Evolutionary conservation across 2,888 invertebrate genomes (phyloP).

Genomic region (Acholoe squamosa): DNA sequence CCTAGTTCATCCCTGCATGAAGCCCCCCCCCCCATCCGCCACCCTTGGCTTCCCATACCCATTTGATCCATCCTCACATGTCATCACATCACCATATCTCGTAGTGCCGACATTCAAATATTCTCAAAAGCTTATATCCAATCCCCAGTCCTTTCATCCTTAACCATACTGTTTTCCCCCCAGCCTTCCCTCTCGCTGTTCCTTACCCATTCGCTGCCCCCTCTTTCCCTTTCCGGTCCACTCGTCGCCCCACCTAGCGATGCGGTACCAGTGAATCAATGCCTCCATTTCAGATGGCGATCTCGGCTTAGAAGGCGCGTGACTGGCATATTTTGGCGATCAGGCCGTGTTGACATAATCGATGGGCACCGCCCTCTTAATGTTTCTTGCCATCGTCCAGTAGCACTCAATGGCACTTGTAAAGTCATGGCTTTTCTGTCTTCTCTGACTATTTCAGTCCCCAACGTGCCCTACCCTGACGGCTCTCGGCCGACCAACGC

Average conservation of each 20-base stretch:
- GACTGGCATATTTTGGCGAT: not conserved
- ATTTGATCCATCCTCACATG: not conserved
- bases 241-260: not conserved
- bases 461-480: slow-evolving; percentile 47
- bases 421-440: not conserved
- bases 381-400: not conserved
- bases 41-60: not conserved
- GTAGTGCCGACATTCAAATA: not conserved
- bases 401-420: not conserved
- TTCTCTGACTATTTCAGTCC: slow-evolving; percentile 20
- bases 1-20: too few relatives aligned
- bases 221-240: not conserved
- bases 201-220: not conserved
- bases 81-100: not conserved
- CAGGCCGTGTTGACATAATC: slow-evolving; percentile 3
- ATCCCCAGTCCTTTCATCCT: not conserved
- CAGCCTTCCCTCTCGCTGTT: not conserved
- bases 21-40: not conserved
- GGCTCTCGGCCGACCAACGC: not conserved
- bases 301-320: not conserved
- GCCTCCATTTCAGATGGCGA: slow-evolving; percentile 32
- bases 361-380: slow-evolving; percentile 1
- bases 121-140: slow-evolving; percentile 10
- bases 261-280: not conserved
- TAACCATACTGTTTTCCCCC: too few relatives aligned